These are phyloP conservation scores for Argyrosomus japonicus DNA, from an alignment of 2,113 vertebrate species.

Conservation along the genomic window DNA sequence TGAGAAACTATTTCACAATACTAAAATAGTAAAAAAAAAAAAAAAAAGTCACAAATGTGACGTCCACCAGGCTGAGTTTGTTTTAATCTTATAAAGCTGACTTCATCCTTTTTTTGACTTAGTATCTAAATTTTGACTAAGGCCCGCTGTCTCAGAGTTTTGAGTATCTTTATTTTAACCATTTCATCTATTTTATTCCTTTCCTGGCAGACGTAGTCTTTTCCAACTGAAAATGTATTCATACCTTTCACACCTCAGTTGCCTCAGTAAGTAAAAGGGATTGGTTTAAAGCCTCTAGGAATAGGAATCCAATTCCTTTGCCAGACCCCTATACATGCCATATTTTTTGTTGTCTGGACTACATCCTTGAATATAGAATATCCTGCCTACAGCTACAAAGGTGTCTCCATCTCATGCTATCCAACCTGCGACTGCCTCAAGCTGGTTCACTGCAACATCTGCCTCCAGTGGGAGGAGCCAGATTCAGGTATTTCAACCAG, in stretches of 20 bases:
- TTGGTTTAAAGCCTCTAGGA: slow-evolving; percentile 7
- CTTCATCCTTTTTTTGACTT: too few relatives aligned
- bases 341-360: not conserved
- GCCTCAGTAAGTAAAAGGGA: not conserved
- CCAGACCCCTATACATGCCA: not conserved
- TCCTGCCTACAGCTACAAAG: slow-evolving; percentile 40
- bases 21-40: too few relatives aligned
- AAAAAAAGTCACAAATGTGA: too few relatives aligned
- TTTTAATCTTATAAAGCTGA: too few relatives aligned
- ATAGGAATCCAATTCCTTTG: slow-evolving; percentile 15
- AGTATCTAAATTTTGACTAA: too few relatives aligned
- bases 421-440: slow-evolving; percentile 34
- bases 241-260: not conserved
- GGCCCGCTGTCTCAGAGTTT: too few relatives aligned
- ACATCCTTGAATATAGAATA: slow-evolving; percentile 37
- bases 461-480: slow-evolving; percentile 62
- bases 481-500: slow-evolving; percentile 54
- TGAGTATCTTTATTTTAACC: not conserved
- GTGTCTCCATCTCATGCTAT: slow-evolving; percentile 24
- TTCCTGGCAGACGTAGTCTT: not conserved
- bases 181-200: not conserved
- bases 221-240: not conserved
- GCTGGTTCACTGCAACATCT: slow-evolving; percentile 17
- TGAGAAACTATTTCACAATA: too few relatives aligned
- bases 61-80: too few relatives aligned